Evolutionary conservation across 2,797 vertebrate genomes (phyloP), one percentile per base, ranked within the genome.

Genomic region (Sebastes steindachneri): DNA sequence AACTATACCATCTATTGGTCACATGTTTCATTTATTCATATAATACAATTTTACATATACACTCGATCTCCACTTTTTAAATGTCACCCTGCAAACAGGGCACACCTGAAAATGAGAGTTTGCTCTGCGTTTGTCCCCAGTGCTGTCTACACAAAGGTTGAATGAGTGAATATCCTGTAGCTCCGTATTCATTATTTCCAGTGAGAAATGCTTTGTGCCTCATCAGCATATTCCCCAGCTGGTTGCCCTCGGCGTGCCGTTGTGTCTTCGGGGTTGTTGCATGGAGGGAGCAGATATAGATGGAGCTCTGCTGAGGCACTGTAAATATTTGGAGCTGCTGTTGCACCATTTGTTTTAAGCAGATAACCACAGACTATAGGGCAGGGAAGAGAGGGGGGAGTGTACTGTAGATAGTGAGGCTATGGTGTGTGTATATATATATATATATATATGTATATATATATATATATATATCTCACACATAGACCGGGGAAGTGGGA

Each of bases 301-400:
- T 89, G 90, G 76, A 89, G 84, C 73, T 35, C 75, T 72, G 85
- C 87, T 53, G 81, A 89, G 83, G 62, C 76, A 88, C 88, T 82
- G 88, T 93, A 90, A 92, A 95, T 93, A 92, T 90, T 90, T 93
- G 88, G 90, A 91, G 86, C 77, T 68, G 73, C 78, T 85, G 77
- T 78, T 83, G 84, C 70, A 63, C 80, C 79, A 79, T 93, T 93
- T 93, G 86, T 93, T 89, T 88, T 76, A 54, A 26, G 75, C 35
- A 59, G 62, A 70, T 83, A 75, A 63, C 35, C 64, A 25, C 45
- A 74, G 70, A 72, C 66, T 74, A 51, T 33, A 37, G 54, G 35
- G 71, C 17, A 33, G 28, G 33, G 60, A 17, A 28, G 33, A 69
- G 21, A 2, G 33, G 25, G 63, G 19, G 41, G 31, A 28, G 33